Evolutionary conservation across 2,113 vertebrate species (phyloP).

Genomic region (Chiloscyllium plagiosum): DNA sequence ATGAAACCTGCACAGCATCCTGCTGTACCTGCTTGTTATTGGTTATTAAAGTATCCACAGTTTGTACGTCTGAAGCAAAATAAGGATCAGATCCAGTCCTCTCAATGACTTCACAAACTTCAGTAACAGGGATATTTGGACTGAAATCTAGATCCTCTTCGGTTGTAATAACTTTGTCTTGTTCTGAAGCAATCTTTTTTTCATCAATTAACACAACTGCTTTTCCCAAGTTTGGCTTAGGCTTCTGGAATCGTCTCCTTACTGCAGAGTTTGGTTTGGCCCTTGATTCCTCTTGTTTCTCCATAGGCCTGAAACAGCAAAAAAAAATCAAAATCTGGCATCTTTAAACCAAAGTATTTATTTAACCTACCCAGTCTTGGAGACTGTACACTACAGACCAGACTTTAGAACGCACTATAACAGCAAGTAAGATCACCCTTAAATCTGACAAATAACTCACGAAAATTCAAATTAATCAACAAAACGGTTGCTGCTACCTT

Average conservation of each 20-base stretch:
- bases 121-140: conserved; percentile 39
- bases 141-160: conserved; percentile 31
- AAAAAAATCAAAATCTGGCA: background rate
- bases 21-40: background rate
- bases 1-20: background rate
- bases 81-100: background rate
- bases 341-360: background rate
- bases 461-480: background rate
- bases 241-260: conserved; percentile 51
- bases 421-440: background rate
- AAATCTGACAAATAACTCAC: background rate
- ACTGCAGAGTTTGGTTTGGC: conserved; percentile 43
- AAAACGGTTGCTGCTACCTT: too few species aligned
- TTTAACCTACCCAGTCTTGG: background rate
- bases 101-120: conserved; percentile 39
- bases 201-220: conserved; percentile 25
- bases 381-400: background rate
- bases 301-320: conserved; percentile 47
- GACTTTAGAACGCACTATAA: background rate
- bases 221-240: conserved; percentile 52
- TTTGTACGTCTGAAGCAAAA: background rate
- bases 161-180: conserved; percentile 38
- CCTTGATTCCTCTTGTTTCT: conserved; percentile 39
- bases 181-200: conserved; percentile 31
- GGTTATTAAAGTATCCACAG: background rate